phyloP scores from a whole-genome alignment of 2,888 invertebrate species.

The Sericinus montela region DNA sequence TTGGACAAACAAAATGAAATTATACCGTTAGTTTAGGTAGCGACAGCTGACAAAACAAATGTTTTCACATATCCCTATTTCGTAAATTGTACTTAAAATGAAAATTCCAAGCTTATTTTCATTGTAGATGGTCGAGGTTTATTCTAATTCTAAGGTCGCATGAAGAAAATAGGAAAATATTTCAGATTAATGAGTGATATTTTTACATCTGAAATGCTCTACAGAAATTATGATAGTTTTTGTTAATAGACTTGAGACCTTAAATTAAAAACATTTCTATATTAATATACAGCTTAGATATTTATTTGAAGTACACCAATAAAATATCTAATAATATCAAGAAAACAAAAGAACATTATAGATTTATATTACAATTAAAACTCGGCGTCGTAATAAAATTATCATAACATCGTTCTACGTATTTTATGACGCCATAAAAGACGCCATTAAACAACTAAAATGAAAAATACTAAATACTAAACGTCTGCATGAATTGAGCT shows the following conservation, averaged over 20 bases:
- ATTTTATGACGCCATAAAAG: slow-evolving; percentile 20
- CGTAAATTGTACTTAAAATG: not conserved
- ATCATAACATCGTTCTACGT: slow-evolving; percentile 20
- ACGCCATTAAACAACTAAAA: slow-evolving; percentile 19
- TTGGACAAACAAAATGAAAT: slow-evolving; percentile 49
- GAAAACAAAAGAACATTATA: slow-evolving; percentile 8
- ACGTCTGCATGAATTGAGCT: slow-evolving; percentile 12
- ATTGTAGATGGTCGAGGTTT: not conserved
- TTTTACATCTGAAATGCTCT: too few species aligned
- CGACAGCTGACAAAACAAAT: slow-evolving; percentile 29
- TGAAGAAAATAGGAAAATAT: too few species aligned
- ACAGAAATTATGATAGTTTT: too few species aligned
- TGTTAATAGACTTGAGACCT: too few species aligned
- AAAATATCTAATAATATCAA: slow-evolving; percentile 10
- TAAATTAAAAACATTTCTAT: not conserved
- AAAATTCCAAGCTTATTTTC: not conserved
- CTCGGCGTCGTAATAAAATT: slow-evolving; percentile 17
- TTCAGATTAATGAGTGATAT: too few species aligned
- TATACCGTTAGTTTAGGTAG: slow-evolving; percentile 34
- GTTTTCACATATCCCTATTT: slow-evolving; percentile 2
- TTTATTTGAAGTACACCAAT: not conserved
- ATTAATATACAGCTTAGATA: too few species aligned
- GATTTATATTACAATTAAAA: slow-evolving; percentile 18
- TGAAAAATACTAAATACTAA: slow-evolving; percentile 17
- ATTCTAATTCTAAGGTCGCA: too few species aligned